Evolutionary conservation across 2,113 vertebrate genomes (phyloP), one percentile per base, ranked within the genome.

Genomic region (Gadus chalcogrammus): DNA sequence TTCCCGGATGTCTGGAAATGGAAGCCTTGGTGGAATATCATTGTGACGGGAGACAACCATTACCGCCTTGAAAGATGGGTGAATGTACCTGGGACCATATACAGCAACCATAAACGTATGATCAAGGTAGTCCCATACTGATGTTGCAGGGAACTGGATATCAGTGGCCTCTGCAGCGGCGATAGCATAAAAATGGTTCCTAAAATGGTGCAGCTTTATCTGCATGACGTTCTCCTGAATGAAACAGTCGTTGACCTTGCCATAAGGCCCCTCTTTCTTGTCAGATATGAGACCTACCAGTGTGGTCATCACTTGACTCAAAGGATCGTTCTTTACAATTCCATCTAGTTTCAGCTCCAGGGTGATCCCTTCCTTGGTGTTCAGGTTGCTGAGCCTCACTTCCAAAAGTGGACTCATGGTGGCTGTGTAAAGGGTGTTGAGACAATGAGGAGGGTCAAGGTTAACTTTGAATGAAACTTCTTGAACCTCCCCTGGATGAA

Each of bases 31-130:
- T 69, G 97, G 96, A 86, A 97, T 81, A 6, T 94, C 93, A 70
- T 89, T 94, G 58, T 99, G 95, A 82, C 94, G 92, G 72, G 94
- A 96, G 61, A 97, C 78, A 16, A 93, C 91, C 74, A 95, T 87
- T 71, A 98, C 87, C 18, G 88, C 87, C 72, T 95, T 97, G 80
- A 99, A 97, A 66, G 92, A 94, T 3, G 96, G 96, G 79, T 98
- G 97, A 76, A 97, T 95, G 78, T 95, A 92, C 82, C 94, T 96
- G 71, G 96, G 97, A 52, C 97, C 97, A 79, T 98, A 99, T 82
- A 98, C 87, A 48, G 95, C 96, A 18, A 98, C 65, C 0, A 94
- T 96, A 42, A n/a, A 83, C n/a, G 82, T 92, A 74, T 94, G 94
- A 1, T 95, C 92, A 71, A 83, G 91, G 83, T 92, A 92, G 85